A percentile compares a stretch with the other conserved stretches of the same genome.
phyloP scores from a whole-genome alignment of 2,113 vertebrate genomes.

The Caranx melampygus region DNA sequence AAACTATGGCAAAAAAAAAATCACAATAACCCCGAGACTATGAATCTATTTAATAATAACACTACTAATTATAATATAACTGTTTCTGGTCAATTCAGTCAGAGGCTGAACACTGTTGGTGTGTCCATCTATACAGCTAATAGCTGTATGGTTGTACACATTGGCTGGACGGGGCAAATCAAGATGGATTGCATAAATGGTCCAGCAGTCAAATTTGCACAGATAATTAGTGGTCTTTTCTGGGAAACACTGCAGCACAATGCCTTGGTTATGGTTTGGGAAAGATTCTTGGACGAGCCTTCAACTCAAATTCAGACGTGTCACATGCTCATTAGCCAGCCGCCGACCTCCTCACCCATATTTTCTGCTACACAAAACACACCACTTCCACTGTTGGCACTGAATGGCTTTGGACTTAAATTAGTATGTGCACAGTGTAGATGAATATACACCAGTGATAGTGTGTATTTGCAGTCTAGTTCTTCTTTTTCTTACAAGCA shows the following conservation, averaged over 20 bases:
- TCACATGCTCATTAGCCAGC: neutral
- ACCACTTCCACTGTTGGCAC: neutral
- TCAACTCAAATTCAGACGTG: neutral
- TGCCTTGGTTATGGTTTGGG: neutral
- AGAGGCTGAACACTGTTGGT: neutral
- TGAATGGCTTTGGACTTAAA: neutral
- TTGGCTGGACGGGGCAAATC: neutral
- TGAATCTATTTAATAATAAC: neutral
- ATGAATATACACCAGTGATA: neutral
- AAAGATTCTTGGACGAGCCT: neutral
- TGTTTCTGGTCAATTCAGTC: neutral
- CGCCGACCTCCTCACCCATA: neutral
- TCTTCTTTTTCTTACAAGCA: too few species aligned
- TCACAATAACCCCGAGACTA: neutral
- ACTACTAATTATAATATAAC: neutral
- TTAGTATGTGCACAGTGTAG: neutral
- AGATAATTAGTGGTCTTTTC: neutral
- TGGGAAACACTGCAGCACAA: neutral
- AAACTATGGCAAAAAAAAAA: neutral
- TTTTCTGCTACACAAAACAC: neutral
- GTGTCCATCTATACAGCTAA: neutral
- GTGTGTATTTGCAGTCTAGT: too few species aligned
- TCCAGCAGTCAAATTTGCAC: neutral
- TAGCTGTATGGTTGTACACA: neutral
- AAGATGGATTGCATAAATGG: neutral